These are phyloP conservation scores for Falco naumanni DNA, from an alignment of 2,797 vertebrate genomes.

Conservation along the genomic window DNA sequence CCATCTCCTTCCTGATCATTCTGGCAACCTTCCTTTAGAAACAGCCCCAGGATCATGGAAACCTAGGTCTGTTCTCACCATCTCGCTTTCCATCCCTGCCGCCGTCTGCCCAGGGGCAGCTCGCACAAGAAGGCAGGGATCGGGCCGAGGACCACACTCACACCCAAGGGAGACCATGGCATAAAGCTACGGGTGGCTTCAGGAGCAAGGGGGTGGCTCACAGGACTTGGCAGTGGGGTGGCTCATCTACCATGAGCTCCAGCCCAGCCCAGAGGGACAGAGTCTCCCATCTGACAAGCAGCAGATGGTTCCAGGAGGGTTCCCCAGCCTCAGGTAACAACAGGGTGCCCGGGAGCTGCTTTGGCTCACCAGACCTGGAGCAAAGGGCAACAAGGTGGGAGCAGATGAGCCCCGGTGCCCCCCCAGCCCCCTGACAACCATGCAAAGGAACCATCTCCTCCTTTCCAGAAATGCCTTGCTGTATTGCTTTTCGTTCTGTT, in stretches of 20 bases:
- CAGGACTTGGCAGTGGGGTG: too few relatives aligned
- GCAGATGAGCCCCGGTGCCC: not conserved
- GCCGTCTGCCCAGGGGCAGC: not conserved
- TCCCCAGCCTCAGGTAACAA: not conserved
- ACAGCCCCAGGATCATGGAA: not conserved
- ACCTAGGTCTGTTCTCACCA: not conserved
- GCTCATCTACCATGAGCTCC: not conserved
- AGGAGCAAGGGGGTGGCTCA: not conserved
- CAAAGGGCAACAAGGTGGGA: not conserved
- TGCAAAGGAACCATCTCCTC: not conserved
- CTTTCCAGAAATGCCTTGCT: not conserved
- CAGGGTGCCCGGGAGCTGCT: not conserved
- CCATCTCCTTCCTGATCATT: not conserved
- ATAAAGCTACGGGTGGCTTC: not conserved
- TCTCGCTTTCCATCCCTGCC: not conserved
- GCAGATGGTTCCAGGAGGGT: not conserved
- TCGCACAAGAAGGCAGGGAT: not conserved
- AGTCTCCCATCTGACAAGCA: not conserved
- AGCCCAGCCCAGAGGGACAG: not conserved
- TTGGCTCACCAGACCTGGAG: not conserved
- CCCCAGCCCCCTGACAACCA: not conserved
- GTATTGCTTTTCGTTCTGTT: too few relatives aligned
- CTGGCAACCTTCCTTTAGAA: not conserved
- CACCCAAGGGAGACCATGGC: not conserved
- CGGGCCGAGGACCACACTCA: rapidly evolving